Evolutionary conservation across 2,797 vertebrate species (phyloP), one percentile per base, ranked within the genome.

Genomic region (Acanthiza pusilla): DNA sequence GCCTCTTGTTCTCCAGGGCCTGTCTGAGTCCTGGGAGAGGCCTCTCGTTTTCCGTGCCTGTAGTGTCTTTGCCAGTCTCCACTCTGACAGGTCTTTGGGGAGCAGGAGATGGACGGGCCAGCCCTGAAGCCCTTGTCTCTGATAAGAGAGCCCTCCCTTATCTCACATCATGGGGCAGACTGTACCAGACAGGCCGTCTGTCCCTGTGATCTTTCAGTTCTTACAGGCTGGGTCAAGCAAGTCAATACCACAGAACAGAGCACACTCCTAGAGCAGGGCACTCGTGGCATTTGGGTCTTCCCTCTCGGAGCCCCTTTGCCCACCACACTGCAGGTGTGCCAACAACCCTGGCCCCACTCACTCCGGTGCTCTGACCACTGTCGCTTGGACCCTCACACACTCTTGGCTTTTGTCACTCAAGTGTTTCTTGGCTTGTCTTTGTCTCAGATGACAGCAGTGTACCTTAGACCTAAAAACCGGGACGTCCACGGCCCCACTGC

Each of bases 291-390:
- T 11, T 43, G 19, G 48, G 16, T 65, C 27, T 55, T 87, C 27
- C 29, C 47, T 55, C 51, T 66, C 61, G 42, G 21, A 42, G 12
- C 13, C 47, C 18, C 36, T 45, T 74, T 67, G 34, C 43, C 38
- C 27, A 3, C 11, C 68, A 58, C 22, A 1, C 25, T 57, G 57
- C 66, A 77, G 45, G 10, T 36, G 26, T 78, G 50, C 58, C 61
- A 62, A 0, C 10, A 57, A 18, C 7, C 15, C 19, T 1, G 9
- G 17, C 53, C 40, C 36, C 1, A 0, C 53, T 68, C 71, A 7
- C 14, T 48, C 53, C 30, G 26, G 5, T 42, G 61, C 58, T 70
- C 48, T 51, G 25, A 27, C 27, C 22, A 3, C 62, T 19, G 10
- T 42, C 32, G 12, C n/a, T 48, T 38, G 21, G 4, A 3, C 29